Conservation (phyloP, 2,113 vertebrate species). For the Thunnus thynnus region DNA sequence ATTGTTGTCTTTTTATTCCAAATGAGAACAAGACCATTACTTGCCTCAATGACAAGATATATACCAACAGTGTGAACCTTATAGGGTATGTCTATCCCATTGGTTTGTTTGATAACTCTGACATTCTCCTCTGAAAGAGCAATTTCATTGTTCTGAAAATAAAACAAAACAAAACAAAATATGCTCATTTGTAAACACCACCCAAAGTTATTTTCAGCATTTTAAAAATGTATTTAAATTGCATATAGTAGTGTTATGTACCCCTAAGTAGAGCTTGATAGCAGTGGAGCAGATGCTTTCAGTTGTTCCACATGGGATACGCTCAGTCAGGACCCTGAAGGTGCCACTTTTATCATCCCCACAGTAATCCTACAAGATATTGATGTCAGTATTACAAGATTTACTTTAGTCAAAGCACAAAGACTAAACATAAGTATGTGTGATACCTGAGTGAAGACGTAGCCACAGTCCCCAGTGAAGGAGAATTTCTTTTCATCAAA, state of each 20-base stretch:
- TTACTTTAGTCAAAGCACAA: conserved; percentile 1
- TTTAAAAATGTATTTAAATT: not conserved
- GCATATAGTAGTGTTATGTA: conserved; percentile 59
- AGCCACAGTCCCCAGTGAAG: conserved; percentile 92
- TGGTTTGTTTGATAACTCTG: conserved; percentile 80
- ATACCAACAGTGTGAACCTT: conserved; percentile 89
- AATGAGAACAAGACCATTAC: conserved; percentile 86
- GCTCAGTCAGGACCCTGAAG: conserved; percentile 91
- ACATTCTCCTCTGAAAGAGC: conserved; percentile 85
- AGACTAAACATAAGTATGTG: not conserved
- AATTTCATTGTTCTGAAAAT: conserved; percentile 88
- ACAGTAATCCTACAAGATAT: conserved; percentile 88
- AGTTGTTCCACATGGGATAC: conserved; percentile 89
- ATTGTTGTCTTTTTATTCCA: conserved; percentile 94
- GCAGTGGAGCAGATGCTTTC: conserved; percentile 91
- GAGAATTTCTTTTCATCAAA: conserved; percentile 91
- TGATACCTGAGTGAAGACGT: conserved; percentile 91
- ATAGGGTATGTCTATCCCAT: conserved; percentile 83
- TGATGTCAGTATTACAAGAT: conserved; percentile 23
- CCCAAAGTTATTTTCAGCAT: not conserved
- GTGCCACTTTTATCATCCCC: conserved; percentile 74
- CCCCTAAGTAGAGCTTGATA: conserved; percentile 91
- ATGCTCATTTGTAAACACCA: conserved; percentile 1
- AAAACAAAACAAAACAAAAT: conserved; percentile 24
- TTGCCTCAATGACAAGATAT: conserved; percentile 90